Evolutionary conservation across 2,113 vertebrate genomes (phyloP).

Genomic region (Thamnaconus septentrionalis): DNA sequence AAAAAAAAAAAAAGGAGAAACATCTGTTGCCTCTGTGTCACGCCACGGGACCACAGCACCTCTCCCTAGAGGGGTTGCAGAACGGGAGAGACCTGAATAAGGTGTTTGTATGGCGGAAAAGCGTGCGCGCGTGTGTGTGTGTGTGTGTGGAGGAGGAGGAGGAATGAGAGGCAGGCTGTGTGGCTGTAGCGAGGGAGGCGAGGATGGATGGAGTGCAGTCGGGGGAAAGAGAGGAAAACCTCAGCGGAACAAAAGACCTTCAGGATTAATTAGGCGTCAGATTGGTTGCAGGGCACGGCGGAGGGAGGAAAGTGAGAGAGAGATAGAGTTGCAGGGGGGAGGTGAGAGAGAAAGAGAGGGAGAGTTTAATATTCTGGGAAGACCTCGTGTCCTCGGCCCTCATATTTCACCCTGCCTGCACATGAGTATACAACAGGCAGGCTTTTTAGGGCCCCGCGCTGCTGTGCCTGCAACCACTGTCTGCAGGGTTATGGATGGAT

Average conservation of each 20-base stretch:
- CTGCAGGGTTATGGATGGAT: slow-evolving; percentile 66
- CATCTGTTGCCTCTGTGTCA: slow-evolving; percentile 51
- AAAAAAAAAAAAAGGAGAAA: slow-evolving; percentile 12
- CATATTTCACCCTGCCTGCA: slow-evolving; percentile 75
- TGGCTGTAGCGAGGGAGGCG: slow-evolving; percentile 38
- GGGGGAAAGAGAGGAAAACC: slow-evolving; percentile 62
- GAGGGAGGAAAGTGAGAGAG: slow-evolving; percentile 25
- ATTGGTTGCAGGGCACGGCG: slow-evolving; percentile 75
- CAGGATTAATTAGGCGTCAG: slow-evolving; percentile 83
- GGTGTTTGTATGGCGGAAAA: slow-evolving; percentile 21
- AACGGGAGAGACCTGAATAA: slow-evolving; percentile 41
- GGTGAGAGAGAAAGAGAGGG: slow-evolving; percentile 8
- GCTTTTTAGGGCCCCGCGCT: slow-evolving; percentile 58
- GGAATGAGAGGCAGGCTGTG: slow-evolving; percentile 29
- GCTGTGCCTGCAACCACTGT: slow-evolving; percentile 59
- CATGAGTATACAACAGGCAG: slow-evolving; percentile 62
- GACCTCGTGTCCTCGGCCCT: slow-evolving; percentile 56
- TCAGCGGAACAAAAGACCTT: slow-evolving; percentile 80
- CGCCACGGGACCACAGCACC: slow-evolving; percentile 36
- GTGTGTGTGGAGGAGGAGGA: slow-evolving; percentile 4
- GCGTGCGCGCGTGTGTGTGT: not conserved
- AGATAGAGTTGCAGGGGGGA: not conserved
- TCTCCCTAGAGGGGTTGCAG: slow-evolving; percentile 38
- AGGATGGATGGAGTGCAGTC: slow-evolving; percentile 65
- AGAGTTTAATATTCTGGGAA: slow-evolving; percentile 71